A percentile compares a stretch with the other conserved stretches of the same genome.
These are phyloP conservation scores for Pithys albifrons DNA, from an alignment of 2,113 vertebrate species.

Conservation along the genomic window DNA sequence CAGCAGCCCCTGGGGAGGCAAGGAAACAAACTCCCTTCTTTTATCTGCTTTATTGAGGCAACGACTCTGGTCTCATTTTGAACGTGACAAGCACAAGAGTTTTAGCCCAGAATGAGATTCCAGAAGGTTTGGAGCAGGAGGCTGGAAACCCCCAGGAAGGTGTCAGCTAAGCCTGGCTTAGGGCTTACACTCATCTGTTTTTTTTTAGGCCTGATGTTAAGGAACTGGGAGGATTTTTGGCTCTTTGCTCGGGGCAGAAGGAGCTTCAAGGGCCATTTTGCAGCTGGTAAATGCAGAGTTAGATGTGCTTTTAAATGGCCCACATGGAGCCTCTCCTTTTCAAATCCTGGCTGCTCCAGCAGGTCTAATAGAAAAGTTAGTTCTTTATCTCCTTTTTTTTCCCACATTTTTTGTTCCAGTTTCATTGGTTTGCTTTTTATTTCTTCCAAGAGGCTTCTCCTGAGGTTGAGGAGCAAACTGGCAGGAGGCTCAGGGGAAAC, in stretches of 20 bases:
- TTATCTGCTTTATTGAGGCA: background rate
- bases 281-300: background rate
- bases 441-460: background rate
- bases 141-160: background rate
- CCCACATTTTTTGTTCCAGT: background rate
- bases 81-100: background rate
- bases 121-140: background rate
- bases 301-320: background rate
- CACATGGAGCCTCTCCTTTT: background rate
- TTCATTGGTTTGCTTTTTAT: background rate
- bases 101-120: background rate
- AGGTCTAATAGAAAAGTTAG: background rate
- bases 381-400: fast-evolving
- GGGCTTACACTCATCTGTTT: background rate
- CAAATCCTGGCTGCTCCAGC: background rate
- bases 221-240: background rate
- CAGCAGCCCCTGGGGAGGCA: background rate
- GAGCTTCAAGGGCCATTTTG: background rate
- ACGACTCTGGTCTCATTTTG: background rate
- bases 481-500: background rate
- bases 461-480: background rate
- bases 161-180: background rate
- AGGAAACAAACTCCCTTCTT: background rate
- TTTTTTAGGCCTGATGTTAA: background rate
- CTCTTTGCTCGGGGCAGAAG: background rate